Percentiles rank a stretch among this genome's conserved stretches.
Evolutionary conservation across 2,113 vertebrate genomes (phyloP).

Genomic region (Zootoca vivipara): DNA sequence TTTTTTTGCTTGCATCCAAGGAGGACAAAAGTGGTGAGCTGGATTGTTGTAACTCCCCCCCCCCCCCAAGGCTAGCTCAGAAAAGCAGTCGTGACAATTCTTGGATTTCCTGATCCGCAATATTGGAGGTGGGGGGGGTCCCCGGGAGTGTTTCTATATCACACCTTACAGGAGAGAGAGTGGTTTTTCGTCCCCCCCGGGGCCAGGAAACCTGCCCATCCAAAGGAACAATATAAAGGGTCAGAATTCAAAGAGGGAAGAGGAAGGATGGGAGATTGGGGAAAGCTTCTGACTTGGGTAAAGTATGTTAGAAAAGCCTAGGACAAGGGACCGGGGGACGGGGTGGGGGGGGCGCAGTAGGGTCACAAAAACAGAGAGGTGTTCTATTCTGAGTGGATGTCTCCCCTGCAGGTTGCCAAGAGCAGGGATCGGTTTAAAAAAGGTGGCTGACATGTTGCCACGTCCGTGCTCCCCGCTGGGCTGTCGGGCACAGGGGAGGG

Average conservation of each 20-base stretch:
- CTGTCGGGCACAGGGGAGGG: constrained; percentile 27
- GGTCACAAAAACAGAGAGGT: background rate
- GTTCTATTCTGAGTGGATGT: constrained; percentile 3
- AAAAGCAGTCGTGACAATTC: background rate
- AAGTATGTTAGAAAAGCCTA: constrained; percentile 7
- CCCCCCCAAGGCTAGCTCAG: background rate
- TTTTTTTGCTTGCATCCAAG: background rate
- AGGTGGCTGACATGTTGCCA: constrained; percentile 17
- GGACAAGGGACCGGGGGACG: background rate
- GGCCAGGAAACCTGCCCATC: background rate
- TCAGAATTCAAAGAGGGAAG: background rate
- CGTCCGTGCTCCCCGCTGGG: background rate
- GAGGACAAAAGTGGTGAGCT: constrained; percentile 4
- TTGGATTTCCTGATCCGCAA: background rate
- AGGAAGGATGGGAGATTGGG: background rate
- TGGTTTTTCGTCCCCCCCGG: background rate
- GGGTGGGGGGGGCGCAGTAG: background rate
- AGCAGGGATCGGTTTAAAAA: background rate
- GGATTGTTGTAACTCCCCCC: background rate
- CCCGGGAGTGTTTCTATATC: background rate
- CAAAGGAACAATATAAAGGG: background rate
- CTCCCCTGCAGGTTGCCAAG: background rate
- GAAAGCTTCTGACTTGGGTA: constrained; percentile 17
- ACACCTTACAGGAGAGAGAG: background rate
- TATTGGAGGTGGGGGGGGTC: background rate